Percentiles rank a stretch among this genome's conserved stretches.
Evolutionary conservation across 2,888 invertebrate genomes (phyloP).

Genomic region (Geotrupes spiniger): DNA sequence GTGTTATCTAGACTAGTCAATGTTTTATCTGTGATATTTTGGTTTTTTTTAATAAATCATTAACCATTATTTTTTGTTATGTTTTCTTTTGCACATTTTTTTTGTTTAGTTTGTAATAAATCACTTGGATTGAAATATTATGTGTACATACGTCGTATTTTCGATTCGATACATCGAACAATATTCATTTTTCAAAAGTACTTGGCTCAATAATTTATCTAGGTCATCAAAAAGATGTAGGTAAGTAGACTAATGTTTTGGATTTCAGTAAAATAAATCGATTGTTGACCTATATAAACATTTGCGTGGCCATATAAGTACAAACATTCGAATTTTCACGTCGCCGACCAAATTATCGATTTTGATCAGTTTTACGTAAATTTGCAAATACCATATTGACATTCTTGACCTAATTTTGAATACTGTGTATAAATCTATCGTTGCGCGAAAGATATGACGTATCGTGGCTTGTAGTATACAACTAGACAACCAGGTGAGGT

Average conservation of each 20-base stretch:
- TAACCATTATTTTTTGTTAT: slow-evolving; percentile 27
- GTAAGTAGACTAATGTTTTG: background rate
- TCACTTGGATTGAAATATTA: too few species aligned
- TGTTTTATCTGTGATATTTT: slow-evolving; percentile 26
- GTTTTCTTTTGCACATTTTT: slow-evolving; percentile 23
- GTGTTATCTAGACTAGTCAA: slow-evolving; percentile 20
- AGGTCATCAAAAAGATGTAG: too few species aligned
- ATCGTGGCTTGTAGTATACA: slow-evolving; percentile 7
- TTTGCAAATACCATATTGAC: background rate
- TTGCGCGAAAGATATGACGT: slow-evolving; percentile 1
- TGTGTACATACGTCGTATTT: too few species aligned
- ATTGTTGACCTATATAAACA: slow-evolving; percentile 7
- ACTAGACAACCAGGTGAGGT: slow-evolving; percentile 26
- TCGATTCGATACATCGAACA: too few species aligned
- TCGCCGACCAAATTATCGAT: background rate
- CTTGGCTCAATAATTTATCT: too few species aligned
- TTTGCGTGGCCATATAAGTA: background rate
- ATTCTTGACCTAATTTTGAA: slow-evolving; percentile 9
- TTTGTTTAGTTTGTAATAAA: slow-evolving; percentile 15
- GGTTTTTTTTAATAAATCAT: slow-evolving; percentile 26
- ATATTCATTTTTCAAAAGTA: too few species aligned
- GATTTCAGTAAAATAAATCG: slow-evolving; percentile 7
- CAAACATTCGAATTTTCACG: background rate
- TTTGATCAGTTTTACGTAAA: background rate
- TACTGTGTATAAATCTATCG: slow-evolving; percentile 1